phyloP scores from a whole-genome alignment of 2,888 invertebrate genomes.

The Athalia rosae region DNA sequence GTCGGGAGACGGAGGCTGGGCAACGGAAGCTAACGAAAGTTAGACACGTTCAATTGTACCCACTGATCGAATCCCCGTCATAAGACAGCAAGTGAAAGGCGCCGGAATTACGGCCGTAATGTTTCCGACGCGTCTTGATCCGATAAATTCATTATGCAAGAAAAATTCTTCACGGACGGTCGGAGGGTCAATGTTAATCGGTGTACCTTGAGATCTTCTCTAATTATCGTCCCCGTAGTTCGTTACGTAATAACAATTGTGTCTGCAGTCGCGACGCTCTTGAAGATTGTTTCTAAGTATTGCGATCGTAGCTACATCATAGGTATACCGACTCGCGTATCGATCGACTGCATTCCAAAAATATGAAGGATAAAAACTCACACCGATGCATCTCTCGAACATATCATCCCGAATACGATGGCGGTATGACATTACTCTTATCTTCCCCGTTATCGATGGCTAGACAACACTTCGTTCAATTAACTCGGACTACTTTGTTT shows the following conservation, averaged over 20 bases:
- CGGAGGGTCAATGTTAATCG: constrained; percentile 38
- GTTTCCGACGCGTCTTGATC: constrained; percentile 32
- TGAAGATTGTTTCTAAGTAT: neutral
- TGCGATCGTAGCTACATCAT: neutral
- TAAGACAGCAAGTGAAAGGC: constrained; percentile 35
- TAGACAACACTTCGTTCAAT: too few species aligned
- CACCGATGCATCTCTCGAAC: too few species aligned
- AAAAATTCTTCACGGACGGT: constrained; percentile 27
- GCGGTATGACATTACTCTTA: too few species aligned
- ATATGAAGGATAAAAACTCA: too few species aligned
- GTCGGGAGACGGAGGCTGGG: too few species aligned
- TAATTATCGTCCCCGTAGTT: constrained; percentile 1
- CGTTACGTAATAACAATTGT: constrained; percentile 9
- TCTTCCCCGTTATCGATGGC: too few species aligned
- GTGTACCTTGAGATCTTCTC: constrained; percentile 27
- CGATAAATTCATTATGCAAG: constrained; percentile 37
- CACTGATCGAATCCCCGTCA: neutral
- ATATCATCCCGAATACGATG: too few species aligned
- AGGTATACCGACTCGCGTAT: too few species aligned
- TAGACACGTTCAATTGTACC: neutral
- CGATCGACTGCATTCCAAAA: too few species aligned
- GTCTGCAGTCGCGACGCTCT: neutral
- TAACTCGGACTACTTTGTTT: too few species aligned
- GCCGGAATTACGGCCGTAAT: constrained; percentile 6
- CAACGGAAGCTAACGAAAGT: neutral